Conservation (phyloP, 1,140 invertebrate genomes). For the Panulirus ornatus region DNA sequence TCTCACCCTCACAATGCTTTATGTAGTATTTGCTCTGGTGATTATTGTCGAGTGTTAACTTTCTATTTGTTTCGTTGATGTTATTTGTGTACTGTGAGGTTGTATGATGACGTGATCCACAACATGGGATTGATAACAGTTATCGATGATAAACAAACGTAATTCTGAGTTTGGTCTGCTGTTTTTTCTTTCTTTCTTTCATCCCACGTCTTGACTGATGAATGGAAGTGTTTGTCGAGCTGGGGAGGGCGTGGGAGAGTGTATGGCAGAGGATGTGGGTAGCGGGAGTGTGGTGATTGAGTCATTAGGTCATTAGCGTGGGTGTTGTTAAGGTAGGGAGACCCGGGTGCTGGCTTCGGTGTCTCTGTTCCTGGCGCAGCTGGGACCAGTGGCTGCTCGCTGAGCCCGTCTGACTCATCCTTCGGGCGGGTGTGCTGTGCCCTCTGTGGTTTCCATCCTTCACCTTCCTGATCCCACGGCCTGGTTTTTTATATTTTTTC, state of each 20-base stretch:
- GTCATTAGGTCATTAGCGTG: background rate
- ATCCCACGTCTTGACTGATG: background rate
- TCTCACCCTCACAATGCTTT: too few species aligned
- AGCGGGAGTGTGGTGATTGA: background rate
- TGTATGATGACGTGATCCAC: too few species aligned
- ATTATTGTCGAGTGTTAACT: too few species aligned
- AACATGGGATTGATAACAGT: too few species aligned
- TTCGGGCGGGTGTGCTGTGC: background rate
- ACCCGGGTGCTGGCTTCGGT: background rate
- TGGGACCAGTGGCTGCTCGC: too few species aligned
- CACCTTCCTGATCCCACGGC: conserved; percentile 24
- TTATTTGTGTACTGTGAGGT: too few species aligned
- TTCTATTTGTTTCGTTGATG: too few species aligned
- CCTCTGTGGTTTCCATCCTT: conserved; percentile 43
- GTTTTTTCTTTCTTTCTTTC: too few species aligned
- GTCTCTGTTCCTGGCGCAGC: too few species aligned
- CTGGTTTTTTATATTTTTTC: conserved; percentile 15
- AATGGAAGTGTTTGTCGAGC: background rate
- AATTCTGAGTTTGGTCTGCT: too few species aligned
- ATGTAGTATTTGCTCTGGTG: too few species aligned
- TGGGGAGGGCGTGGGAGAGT: background rate
- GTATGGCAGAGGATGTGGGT: conserved; percentile 8
- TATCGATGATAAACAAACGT: too few species aligned
- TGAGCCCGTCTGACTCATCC: conserved; percentile 1
- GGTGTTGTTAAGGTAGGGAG: background rate